Percentiles rank a stretch among this genome's conserved stretches.
These are phyloP conservation scores for Conistra vaccinii DNA, from an alignment of 2,888 invertebrate species.

Conservation along the genomic window DNA sequence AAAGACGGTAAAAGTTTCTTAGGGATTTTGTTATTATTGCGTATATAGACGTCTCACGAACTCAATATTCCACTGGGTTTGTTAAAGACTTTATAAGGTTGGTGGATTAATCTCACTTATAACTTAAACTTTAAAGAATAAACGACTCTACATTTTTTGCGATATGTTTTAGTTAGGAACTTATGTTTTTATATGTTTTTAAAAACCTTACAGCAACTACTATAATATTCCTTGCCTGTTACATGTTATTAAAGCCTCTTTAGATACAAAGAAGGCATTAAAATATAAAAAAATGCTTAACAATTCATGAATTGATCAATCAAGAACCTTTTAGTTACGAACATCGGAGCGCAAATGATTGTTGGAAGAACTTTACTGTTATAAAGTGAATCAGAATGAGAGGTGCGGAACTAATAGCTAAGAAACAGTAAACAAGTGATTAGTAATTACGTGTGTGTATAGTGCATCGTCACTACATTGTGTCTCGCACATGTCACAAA, in stretches of 20 bases:
- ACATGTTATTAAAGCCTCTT: background rate
- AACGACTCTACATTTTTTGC: background rate
- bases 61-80: too few relatives aligned
- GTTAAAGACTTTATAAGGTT: background rate
- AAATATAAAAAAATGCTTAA: too few relatives aligned
- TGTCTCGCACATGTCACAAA: slow-evolving; percentile 54
- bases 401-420: slow-evolving; percentile 65
- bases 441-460: slow-evolving; percentile 59
- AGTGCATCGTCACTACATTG: slow-evolving; percentile 52
- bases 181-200: background rate
- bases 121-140: background rate
- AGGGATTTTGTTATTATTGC: background rate
- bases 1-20: too few relatives aligned
- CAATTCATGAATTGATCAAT: slow-evolving; percentile 21
- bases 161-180: background rate
- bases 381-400: slow-evolving; percentile 58
- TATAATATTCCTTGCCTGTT: background rate
- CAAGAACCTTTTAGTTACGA: slow-evolving; percentile 17
- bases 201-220: background rate
- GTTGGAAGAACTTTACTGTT: slow-evolving; percentile 43
- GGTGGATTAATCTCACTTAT: background rate
- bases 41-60: background rate
- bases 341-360: slow-evolving; percentile 21
- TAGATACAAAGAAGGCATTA: background rate
- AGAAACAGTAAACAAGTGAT: slow-evolving; percentile 55